A percentile compares a stretch with the other conserved stretches of the same genome.
Evolutionary conservation across 2,113 vertebrate genomes (phyloP).

Genomic region (Istiophorus platypterus): DNA sequence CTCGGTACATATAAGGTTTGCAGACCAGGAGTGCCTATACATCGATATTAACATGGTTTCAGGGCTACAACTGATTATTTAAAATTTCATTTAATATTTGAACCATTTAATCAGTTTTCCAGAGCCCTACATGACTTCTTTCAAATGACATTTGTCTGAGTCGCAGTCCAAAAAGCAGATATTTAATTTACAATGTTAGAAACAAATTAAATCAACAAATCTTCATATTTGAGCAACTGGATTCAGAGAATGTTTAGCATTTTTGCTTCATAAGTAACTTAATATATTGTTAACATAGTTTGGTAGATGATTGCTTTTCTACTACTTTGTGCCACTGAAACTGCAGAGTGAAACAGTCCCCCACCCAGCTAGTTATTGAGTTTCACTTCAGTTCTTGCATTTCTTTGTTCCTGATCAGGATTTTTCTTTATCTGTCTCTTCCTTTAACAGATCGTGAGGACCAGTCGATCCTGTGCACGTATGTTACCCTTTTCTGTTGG

Average conservation of each 20-base stretch:
- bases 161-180: too few species aligned
- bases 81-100: too few species aligned
- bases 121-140: too few species aligned
- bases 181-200: too few species aligned
- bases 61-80: too few species aligned
- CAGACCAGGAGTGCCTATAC: background rate
- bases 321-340: background rate
- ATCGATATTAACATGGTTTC: background rate
- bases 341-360: background rate
- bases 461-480: conserved; percentile 87
- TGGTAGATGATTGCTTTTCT: too few species aligned
- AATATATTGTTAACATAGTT: background rate
- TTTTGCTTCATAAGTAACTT: background rate
- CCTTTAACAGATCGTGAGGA: conserved; percentile 82
- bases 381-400: background rate
- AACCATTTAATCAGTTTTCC: too few species aligned
- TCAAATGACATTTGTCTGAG: too few species aligned
- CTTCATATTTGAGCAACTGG: background rate
- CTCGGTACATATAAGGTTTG: background rate
- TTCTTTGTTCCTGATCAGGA: background rate
- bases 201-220: too few species aligned
- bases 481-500: conserved; percentile 32
- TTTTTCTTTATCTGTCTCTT: conserved; percentile 13
- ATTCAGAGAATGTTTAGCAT: background rate
- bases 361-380: background rate